Evolutionary conservation across 30 jellyfish, hydroid and myxozoan species (phyloP).

Genomic region (Sanderia malayensis): DNA sequence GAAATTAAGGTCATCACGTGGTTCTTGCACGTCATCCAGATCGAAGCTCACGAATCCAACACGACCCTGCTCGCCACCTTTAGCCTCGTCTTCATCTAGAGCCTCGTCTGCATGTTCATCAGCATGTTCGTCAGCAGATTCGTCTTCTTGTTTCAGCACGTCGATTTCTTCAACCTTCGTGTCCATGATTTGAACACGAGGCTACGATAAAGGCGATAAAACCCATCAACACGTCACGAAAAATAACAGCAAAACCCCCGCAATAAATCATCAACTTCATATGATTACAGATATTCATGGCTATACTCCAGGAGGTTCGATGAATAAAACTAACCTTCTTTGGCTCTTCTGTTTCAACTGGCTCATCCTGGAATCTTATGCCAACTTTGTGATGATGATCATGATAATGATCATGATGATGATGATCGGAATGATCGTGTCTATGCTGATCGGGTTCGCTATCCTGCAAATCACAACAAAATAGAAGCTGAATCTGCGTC

Average conservation of each 20-base stretch:
- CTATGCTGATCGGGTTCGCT: no score
- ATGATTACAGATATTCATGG: no score
- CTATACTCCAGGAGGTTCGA: neutral
- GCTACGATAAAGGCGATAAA: neutral
- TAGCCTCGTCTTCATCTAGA: slow-evolving; percentile 45
- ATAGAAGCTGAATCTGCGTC: no score
- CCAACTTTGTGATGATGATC: slow-evolving; percentile 43
- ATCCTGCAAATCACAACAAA: no score
- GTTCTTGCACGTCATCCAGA: slow-evolving; percentile 39
- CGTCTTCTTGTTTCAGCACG: slow-evolving; percentile 23
- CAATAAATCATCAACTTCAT: no score
- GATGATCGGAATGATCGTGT: no score
- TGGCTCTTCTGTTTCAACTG: neutral
- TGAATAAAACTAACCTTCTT: neutral
- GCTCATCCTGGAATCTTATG: slow-evolving; percentile 34
- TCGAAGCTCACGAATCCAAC: slow-evolving; percentile 60
- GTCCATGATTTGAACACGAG: neutral
- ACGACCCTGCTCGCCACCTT: slow-evolving; percentile 33
- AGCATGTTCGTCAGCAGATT: slow-evolving; percentile 28
- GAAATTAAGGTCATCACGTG: slow-evolving; percentile 26
- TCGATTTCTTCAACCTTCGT: slow-evolving; percentile 11
- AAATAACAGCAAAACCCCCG: no score
- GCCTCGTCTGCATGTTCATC: slow-evolving; percentile 22
- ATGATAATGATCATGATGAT: no score
- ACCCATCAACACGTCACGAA: neutral